Conservation (phyloP, 2,888 invertebrate genomes). For the Drosophila subsilvestris region DNA sequence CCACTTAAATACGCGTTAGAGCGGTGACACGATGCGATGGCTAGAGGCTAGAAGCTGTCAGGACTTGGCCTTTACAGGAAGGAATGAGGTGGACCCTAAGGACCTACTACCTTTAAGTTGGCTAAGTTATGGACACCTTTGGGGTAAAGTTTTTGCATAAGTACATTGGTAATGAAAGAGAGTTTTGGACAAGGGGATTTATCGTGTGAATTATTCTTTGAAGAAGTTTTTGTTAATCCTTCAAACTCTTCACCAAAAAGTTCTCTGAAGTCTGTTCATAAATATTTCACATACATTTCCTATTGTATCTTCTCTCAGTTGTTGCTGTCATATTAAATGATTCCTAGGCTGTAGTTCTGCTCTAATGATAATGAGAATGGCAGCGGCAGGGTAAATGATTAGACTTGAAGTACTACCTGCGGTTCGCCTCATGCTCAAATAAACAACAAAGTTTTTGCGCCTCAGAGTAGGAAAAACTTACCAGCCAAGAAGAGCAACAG, state of each 20-base stretch:
- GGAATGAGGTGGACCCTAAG: neutral
- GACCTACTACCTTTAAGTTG: neutral
- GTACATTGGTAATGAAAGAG: neutral
- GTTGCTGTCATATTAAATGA: neutral
- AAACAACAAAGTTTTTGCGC: conserved; percentile 55
- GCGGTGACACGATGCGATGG: conserved; percentile 25
- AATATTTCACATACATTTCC: too few relatives aligned
- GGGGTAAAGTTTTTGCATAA: neutral
- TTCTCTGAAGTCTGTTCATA: neutral
- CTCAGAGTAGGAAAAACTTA: conserved; percentile 17
- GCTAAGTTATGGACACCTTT: neutral
- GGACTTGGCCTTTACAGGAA: neutral
- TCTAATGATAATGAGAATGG: neutral
- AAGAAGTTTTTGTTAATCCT: neutral
- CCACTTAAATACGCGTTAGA: conserved; percentile 70
- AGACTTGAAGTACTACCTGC: conserved; percentile 74
- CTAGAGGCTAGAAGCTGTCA: conserved; percentile 3
- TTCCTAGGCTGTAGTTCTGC: neutral
- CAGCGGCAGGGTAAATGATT: conserved; percentile 59
- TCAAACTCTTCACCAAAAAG: neutral
- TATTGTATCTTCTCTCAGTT: neutral
- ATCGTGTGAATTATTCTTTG: neutral
- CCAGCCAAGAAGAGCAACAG: conserved; percentile 14
- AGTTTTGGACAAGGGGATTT: neutral
- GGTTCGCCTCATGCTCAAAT: conserved; percentile 63